Percentiles rank a stretch among this genome's conserved stretches.
Conservation (phyloP, 2,797 vertebrate species). For the Holocentrus rufus region DNA sequence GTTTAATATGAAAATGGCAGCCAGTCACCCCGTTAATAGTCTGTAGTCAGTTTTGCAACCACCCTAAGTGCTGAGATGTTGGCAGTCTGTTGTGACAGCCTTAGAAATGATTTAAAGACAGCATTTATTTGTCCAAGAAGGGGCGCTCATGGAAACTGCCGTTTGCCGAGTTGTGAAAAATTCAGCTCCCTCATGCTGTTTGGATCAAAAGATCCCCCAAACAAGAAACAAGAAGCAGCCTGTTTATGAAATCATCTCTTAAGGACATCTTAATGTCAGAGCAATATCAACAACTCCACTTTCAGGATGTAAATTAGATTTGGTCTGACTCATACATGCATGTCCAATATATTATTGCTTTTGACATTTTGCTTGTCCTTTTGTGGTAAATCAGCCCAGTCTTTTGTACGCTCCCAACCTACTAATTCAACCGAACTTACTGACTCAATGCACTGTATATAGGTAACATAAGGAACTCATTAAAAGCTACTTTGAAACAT, state of each 20-base stretch:
- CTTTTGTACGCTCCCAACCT: not conserved
- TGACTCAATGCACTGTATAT: not conserved
- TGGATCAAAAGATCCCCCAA: slow-evolving; percentile 50
- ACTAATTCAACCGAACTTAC: not conserved
- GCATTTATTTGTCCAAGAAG: slow-evolving; percentile 56
- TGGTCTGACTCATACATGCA: slow-evolving; percentile 15
- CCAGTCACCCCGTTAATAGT: slow-evolving; percentile 60
- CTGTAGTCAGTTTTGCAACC: slow-evolving; percentile 25
- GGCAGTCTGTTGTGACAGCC: slow-evolving; percentile 53
- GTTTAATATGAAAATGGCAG: slow-evolving; percentile 64
- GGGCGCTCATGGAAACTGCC: slow-evolving; percentile 34
- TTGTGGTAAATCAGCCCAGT: not conserved
- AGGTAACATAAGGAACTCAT: slow-evolving; percentile 5
- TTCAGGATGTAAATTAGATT: slow-evolving; percentile 46
- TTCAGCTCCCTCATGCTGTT: slow-evolving; percentile 22
- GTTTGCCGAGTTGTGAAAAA: slow-evolving; percentile 39
- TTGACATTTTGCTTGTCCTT: slow-evolving; percentile 44
- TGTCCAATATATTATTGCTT: slow-evolving; percentile 31
- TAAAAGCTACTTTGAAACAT: not conserved
- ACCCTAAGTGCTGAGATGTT: slow-evolving; percentile 31
- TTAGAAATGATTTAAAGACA: slow-evolving; percentile 55
- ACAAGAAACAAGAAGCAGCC: slow-evolving; percentile 40
- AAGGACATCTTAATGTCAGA: slow-evolving; percentile 61
- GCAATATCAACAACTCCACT: slow-evolving; percentile 45
- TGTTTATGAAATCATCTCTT: slow-evolving; percentile 56